Percentiles rank a stretch among this genome's conserved stretches.
Evolutionary conservation across 2,888 invertebrate genomes (phyloP).

Genomic region (Lithophane leautieri): DNA sequence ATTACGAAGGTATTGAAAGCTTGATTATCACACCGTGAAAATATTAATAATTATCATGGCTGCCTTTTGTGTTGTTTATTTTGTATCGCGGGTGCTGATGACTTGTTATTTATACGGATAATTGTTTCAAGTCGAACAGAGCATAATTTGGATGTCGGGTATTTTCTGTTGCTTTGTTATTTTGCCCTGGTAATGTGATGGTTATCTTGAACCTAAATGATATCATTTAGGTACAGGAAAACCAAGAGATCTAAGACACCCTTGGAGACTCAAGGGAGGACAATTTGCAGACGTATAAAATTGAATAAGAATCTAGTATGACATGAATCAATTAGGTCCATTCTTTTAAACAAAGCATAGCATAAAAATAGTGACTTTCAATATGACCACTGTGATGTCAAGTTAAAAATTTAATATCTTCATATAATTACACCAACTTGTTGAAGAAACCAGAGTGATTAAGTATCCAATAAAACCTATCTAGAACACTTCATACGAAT

Average conservation of each 20-base stretch:
- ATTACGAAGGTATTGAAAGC: slow-evolving; percentile 62
- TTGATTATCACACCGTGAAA: slow-evolving; percentile 64
- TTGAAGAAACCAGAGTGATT: slow-evolving; percentile 18
- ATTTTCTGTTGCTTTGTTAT: slow-evolving; percentile 25
- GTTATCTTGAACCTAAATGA: slow-evolving; percentile 15
- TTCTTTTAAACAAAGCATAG: background rate
- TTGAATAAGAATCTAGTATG: background rate
- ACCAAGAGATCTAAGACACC: too few relatives aligned
- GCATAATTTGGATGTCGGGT: slow-evolving; percentile 32
- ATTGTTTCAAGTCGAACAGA: slow-evolving; percentile 56
- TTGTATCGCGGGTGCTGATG: slow-evolving; percentile 50
- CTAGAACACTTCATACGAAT: background rate
- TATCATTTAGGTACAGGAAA: background rate
- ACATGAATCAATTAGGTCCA: background rate
- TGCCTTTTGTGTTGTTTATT: slow-evolving; percentile 60
- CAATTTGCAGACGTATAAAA: background rate
- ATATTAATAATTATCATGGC: slow-evolving; percentile 58
- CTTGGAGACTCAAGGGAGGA: too few relatives aligned
- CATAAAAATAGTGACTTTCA: background rate
- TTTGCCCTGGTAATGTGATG: slow-evolving; percentile 11
- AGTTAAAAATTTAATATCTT: background rate
- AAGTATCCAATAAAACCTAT: slow-evolving; percentile 20
- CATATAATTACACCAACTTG: background rate
- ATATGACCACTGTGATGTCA: background rate
- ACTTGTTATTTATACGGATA: slow-evolving; percentile 54